Evolutionary conservation across 2,797 vertebrate species (phyloP).

Genomic region (Pantherophis vulpinus): DNA sequence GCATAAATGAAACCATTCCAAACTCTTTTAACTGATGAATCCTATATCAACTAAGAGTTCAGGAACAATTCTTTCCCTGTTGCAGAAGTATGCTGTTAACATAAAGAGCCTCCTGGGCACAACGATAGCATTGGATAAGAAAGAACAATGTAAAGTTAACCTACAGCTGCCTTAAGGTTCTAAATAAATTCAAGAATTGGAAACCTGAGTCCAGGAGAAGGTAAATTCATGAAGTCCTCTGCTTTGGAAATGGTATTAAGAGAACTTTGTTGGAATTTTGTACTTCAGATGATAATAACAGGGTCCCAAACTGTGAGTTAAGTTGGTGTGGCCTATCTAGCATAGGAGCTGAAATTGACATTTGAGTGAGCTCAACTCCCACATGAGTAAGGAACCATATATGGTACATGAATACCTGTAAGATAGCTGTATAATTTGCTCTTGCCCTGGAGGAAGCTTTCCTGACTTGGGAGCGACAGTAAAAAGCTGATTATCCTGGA

Average conservation of each 20-base stretch:
- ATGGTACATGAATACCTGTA: slow-evolving; percentile 78
- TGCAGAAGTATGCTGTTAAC: slow-evolving; percentile 46
- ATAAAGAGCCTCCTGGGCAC: not conserved
- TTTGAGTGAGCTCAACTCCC: not conserved
- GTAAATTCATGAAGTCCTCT: not conserved
- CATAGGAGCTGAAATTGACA: not conserved
- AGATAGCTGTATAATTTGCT: slow-evolving; percentile 77
- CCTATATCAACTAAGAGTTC: slow-evolving; percentile 38
- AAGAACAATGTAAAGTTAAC: not conserved
- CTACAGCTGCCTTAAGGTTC: not conserved
- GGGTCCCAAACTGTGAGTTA: not conserved
- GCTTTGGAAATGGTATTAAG: not conserved
- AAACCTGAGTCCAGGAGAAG: not conserved
- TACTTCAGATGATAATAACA: not conserved
- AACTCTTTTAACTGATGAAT: slow-evolving; percentile 26
- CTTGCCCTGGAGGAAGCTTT: slow-evolving; percentile 80
- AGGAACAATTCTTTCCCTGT: slow-evolving; percentile 57
- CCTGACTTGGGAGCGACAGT: slow-evolving; percentile 81
- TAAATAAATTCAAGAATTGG: not conserved
- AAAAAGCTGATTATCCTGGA: slow-evolving; percentile 84
- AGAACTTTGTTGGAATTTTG: not conserved
- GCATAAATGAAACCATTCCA: slow-evolving; percentile 29
- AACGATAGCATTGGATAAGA: not conserved
- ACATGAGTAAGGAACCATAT: not conserved
- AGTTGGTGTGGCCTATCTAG: not conserved